These are phyloP conservation scores for Phthorimaea operculella DNA, from an alignment of 1,140 invertebrate species.

Conservation along the genomic window DNA sequence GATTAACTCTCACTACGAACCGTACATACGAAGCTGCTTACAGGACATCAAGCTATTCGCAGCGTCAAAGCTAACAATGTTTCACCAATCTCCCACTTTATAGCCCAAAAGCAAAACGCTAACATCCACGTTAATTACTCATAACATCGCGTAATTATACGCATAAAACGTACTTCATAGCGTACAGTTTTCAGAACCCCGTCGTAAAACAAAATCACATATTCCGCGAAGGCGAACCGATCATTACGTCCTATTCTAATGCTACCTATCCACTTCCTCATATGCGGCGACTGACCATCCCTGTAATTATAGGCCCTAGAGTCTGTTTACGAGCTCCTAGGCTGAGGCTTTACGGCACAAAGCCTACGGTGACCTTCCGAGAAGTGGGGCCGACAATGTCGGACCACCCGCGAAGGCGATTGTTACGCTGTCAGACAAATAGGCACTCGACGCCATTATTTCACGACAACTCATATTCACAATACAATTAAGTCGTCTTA, in stretches of 20 bases:
- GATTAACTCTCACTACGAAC: neutral
- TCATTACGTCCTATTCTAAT: slow-evolving; percentile 11
- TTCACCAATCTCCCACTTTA: too few species aligned
- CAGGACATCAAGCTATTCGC: too few species aligned
- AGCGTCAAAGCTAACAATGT: too few species aligned
- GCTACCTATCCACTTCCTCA: slow-evolving; percentile 15
- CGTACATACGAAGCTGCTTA: neutral
- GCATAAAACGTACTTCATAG: neutral
- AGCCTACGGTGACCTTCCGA: slow-evolving; percentile 51
- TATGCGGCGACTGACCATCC: slow-evolving; percentile 13
- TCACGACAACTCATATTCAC: slow-evolving; percentile 20
- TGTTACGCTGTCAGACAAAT: slow-evolving; percentile 35
- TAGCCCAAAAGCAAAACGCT: too few species aligned
- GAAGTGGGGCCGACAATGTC: slow-evolving; percentile 42
- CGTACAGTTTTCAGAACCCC: neutral
- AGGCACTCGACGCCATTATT: slow-evolving; percentile 45
- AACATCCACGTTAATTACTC: neutral
- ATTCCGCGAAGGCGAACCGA: slow-evolving; percentile 13
- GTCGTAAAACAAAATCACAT: slow-evolving; percentile 1
- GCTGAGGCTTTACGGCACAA: slow-evolving; percentile 33
- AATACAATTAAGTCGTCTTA: slow-evolving; percentile 15
- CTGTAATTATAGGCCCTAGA: slow-evolving; percentile 45
- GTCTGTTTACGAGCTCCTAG: slow-evolving; percentile 44
- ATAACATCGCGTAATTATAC: neutral
- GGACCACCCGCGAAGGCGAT: slow-evolving; percentile 54